These are phyloP conservation scores for Gavia stellata DNA, from an alignment of 2,113 vertebrate species.

Conservation along the genomic window DNA sequence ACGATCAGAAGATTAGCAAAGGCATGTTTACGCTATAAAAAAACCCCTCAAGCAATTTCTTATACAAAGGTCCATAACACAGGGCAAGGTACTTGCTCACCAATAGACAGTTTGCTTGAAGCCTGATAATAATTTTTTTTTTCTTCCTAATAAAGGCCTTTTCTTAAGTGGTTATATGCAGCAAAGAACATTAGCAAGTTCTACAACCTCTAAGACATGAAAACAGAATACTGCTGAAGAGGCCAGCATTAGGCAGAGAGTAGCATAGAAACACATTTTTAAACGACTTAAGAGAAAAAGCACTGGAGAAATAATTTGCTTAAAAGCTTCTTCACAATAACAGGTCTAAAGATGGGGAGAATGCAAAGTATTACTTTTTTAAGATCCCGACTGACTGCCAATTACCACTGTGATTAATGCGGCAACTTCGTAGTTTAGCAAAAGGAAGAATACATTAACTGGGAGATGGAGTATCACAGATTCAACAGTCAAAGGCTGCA, in stretches of 20 bases:
- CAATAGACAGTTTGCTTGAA: neutral
- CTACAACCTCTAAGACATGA: neutral
- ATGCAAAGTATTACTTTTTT: neutral
- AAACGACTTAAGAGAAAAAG: neutral
- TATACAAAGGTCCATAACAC: neutral
- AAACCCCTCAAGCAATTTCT: neutral
- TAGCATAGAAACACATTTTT: neutral
- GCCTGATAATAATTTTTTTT: neutral
- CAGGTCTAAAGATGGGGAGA: neutral
- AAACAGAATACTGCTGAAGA: neutral
- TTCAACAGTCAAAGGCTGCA: neutral
- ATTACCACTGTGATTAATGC: neutral
- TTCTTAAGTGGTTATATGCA: neutral
- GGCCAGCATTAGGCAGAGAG: neutral
- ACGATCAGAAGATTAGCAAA: neutral
- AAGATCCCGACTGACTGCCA: neutral
- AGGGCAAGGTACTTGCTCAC: neutral
- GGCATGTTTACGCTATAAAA: slow-evolving; percentile 53
- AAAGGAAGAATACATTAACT: neutral
- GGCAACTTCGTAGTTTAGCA: neutral
- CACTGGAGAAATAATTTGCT: neutral
- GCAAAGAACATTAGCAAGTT: neutral
- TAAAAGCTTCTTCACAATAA: neutral
- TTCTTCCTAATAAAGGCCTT: neutral
- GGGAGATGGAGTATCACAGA: neutral